A percentile compares a stretch with the other conserved stretches of the same genome.
phyloP scores from a whole-genome alignment of 2,888 invertebrate genomes.

The Venustoraphidia nigricollis region DNA sequence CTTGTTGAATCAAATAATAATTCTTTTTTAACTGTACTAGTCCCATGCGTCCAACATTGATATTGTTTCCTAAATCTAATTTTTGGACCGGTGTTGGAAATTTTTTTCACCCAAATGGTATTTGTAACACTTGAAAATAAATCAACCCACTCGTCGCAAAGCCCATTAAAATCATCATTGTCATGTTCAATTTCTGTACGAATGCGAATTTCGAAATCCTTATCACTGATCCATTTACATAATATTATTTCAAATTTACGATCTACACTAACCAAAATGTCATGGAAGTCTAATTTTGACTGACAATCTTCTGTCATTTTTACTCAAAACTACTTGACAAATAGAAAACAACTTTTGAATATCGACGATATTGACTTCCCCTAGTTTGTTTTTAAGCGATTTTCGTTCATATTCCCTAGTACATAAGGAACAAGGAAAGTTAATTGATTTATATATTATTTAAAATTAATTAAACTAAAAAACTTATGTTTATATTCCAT shows the following conservation, averaged over 20 bases:
- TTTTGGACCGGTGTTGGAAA: slow-evolving; percentile 28
- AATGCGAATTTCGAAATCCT: slow-evolving; percentile 25
- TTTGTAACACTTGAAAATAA: slow-evolving; percentile 25
- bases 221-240: slow-evolving; percentile 23
- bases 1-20: slow-evolving; percentile 25
- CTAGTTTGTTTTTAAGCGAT: no score
- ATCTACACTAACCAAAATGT: slow-evolving; percentile 21
- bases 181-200: slow-evolving; percentile 24
- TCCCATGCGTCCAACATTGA: slow-evolving; percentile 27
- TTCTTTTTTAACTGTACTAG: slow-evolving; percentile 24
- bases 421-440: no score
- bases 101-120: slow-evolving; percentile 28
- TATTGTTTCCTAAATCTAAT: slow-evolving; percentile 28
- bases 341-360: background rate
- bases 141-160: slow-evolving; percentile 28
- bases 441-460: no score
- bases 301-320: slow-evolving; percentile 7
- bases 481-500: no score
- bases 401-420: no score
- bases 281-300: slow-evolving; percentile 22
- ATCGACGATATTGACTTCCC: background rate
- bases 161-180: slow-evolving; percentile 24
- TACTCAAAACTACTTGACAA: background rate
- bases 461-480: no score
- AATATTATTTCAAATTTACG: slow-evolving; percentile 25